A percentile compares a stretch with the other conserved stretches of the same genome.
Evolutionary conservation across 2,797 vertebrate genomes (phyloP).

Genomic region (Melanotaenia maccullochi): DNA sequence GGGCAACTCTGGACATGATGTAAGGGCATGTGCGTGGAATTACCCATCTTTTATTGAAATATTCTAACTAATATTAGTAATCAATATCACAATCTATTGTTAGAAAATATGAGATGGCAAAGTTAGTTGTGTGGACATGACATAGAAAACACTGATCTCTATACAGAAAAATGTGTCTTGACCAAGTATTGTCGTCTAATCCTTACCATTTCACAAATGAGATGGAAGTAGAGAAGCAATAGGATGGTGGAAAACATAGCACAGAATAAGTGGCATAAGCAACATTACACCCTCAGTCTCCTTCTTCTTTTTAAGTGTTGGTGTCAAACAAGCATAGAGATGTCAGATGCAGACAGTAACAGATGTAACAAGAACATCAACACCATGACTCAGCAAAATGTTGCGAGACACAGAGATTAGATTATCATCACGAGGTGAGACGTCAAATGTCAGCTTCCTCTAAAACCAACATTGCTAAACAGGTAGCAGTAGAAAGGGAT

Average conservation of each 20-base stretch:
- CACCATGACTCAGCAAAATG: neutral
- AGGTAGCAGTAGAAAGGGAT: too few relatives aligned
- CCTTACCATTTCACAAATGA: neutral
- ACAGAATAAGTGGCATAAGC: neutral
- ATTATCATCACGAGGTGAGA: neutral
- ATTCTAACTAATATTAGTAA: neutral
- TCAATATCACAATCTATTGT: neutral
- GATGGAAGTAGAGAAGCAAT: neutral
- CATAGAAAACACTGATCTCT: neutral
- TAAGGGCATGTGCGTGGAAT: neutral
- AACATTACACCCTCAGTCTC: neutral
- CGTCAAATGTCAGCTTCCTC: neutral
- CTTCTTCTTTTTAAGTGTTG: neutral
- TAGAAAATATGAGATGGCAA: neutral
- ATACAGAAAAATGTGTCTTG: neutral
- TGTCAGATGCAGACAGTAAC: neutral
- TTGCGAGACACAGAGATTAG: neutral
- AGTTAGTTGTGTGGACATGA: neutral
- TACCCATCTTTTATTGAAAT: constrained; percentile 9
- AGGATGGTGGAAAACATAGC: neutral
- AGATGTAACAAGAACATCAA: neutral
- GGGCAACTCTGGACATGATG: neutral
- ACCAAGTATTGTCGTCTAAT: neutral
- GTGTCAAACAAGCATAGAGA: neutral
- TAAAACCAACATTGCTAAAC: neutral